Evolutionary conservation across 2,888 invertebrate species (phyloP).

Genomic region (Andrena minutula): DNA sequence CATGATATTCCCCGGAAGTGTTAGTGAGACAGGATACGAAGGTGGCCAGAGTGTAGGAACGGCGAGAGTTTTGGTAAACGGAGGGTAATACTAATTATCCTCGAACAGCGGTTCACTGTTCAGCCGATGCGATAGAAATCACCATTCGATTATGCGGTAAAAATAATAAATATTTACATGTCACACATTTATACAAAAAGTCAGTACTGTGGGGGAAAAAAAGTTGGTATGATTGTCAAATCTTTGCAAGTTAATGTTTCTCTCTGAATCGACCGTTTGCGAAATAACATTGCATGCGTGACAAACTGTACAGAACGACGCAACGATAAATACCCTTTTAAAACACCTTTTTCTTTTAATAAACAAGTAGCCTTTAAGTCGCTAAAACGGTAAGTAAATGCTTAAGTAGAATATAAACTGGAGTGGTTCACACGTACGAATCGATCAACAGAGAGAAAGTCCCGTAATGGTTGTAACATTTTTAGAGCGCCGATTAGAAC

Average conservation of each 20-base stretch:
- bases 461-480: conserved; percentile 51
- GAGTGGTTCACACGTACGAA: conserved; percentile 3
- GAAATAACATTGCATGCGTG: not conserved
- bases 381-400: conserved; percentile 35
- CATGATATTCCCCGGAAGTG: not conserved
- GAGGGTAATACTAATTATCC: not conserved
- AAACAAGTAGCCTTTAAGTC: conserved; percentile 38
- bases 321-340: not conserved
- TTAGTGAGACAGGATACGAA: not conserved
- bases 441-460: conserved; percentile 61
- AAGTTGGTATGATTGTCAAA: conserved; percentile 80
- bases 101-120: conserved; percentile 24
- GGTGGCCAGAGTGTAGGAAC: not conserved
- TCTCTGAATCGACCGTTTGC: conserved; percentile 59
- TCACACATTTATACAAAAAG: conserved; percentile 77
- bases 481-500: conserved; percentile 48
- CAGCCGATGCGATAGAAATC: conserved; percentile 70
- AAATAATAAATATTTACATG: conserved; percentile 84
- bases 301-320: not conserved
- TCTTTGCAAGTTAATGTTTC: conserved; percentile 68
- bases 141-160: conserved; percentile 73
- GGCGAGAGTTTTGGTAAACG: not conserved
- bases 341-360: not conserved
- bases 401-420: conserved; percentile 34
- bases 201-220: conserved; percentile 79